These are phyloP conservation scores for Argopecten irradians DNA, from an alignment of 1,140 invertebrate species.

Conservation along the genomic window DNA sequence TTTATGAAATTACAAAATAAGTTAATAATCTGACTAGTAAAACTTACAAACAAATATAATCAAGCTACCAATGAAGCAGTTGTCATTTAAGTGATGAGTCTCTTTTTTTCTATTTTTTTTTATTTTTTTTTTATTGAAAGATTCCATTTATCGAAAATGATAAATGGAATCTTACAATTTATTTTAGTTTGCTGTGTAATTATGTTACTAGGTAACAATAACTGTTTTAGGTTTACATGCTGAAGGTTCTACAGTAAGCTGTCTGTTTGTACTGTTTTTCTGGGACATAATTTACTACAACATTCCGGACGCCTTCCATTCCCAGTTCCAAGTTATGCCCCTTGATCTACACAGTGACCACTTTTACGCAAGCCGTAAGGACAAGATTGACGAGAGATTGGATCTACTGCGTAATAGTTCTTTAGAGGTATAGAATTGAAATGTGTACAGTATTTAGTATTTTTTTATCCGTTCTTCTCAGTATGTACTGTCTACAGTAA, in stretches of 20 bases:
- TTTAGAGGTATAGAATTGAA: slow-evolving; percentile 55
- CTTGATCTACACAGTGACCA: slow-evolving; percentile 82
- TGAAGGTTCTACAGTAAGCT: slow-evolving; percentile 83
- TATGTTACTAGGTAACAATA: background rate
- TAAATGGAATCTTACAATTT: background rate
- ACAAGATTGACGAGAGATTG: slow-evolving; percentile 80
- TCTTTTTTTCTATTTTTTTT: background rate
- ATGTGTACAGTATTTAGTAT: background rate
- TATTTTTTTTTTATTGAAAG: background rate
- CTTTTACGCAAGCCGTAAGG: slow-evolving; percentile 82
- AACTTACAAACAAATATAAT: too few relatives aligned
- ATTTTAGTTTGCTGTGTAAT: background rate
- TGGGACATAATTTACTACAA: slow-evolving; percentile 86
- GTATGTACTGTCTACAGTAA: too few relatives aligned
- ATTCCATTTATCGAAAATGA: background rate
- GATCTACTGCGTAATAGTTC: slow-evolving; percentile 71
- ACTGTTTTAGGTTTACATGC: slow-evolving; percentile 81
- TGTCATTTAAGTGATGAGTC: background rate
- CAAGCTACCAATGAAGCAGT: background rate
- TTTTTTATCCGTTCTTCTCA: background rate
- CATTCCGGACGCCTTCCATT: slow-evolving; percentile 83
- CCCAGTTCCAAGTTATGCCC: slow-evolving; percentile 83
- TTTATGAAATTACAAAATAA: too few relatives aligned
- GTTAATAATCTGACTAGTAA: too few relatives aligned
- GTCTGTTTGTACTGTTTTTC: slow-evolving; percentile 84